Conservation (phyloP, 2,888 invertebrate species). For the Rotaria sp. region DNA sequence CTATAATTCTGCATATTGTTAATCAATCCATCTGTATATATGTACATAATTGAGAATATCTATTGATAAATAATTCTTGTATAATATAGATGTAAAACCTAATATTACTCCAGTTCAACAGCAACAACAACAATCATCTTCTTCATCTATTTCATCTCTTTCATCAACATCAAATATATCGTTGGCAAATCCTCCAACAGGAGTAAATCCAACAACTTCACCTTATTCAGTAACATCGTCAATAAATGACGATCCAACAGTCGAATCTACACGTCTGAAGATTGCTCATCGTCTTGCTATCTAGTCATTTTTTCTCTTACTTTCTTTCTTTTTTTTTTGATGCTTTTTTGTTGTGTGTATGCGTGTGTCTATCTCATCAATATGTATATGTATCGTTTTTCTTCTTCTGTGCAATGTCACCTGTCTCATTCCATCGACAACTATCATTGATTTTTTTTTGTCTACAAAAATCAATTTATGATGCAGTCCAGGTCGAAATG, state of each 20-base stretch:
- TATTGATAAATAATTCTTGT: too few species aligned
- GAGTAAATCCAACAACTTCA: not conserved
- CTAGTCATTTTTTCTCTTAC: not conserved
- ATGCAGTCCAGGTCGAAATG: not conserved
- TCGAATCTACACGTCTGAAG: not conserved
- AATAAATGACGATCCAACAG: not conserved
- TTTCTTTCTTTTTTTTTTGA: not conserved
- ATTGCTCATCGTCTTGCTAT: constrained; percentile 17
- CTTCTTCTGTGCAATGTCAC: not conserved
- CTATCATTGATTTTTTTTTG: not conserved
- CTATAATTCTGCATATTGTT: too few species aligned
- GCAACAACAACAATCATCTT: not conserved
- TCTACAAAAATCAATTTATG: too few species aligned
- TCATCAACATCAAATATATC: constrained; percentile 12
- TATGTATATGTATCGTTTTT: constrained; percentile 6
- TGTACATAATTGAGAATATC: too few species aligned
- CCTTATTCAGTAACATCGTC: constrained; percentile 17
- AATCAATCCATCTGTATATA: too few species aligned
- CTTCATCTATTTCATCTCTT: constrained; percentile 21
- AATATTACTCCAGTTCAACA: not conserved
- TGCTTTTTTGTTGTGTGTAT: constrained; percentile 3
- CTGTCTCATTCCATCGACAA: constrained; percentile 11
- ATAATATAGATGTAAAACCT: not conserved
- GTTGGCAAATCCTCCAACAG: not conserved
- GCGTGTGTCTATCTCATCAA: constrained; percentile 17